Base-by-base conservation (phyloP, 2,888 invertebrate species). In the Rambutsinella grinnellia region DNA sequence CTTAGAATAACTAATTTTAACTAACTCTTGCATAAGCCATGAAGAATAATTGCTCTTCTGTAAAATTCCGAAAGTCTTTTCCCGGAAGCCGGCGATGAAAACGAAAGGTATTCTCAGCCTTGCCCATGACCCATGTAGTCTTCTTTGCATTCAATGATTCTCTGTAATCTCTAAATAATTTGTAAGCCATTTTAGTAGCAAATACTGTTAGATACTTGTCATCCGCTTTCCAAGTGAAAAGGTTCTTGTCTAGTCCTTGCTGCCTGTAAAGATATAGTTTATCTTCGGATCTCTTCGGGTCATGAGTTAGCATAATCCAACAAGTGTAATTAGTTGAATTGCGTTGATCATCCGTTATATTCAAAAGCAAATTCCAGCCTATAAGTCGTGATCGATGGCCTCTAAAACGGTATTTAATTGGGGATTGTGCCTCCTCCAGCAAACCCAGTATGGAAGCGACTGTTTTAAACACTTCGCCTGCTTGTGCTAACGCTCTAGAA, bases 31-130 rank as follows among this genome's bases (percentile, higher is more conserved):
- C 68, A 26, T 36, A 49, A 10, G 56, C 19, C 57, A 76, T 62
- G 58, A 76, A 76, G 27, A 63, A 68, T 3, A 69, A 15, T 21
- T 76, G 75, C 21, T 76, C 75, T n/a, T 76, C 75, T 13, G 51
- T 44, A 23, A 21, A 69, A 2, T 57, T 49, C 6, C 3, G 13
- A 10, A 62, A 13, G n/a, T 19, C 49, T 21, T 17, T 3, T 17
- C 69, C 69, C 1, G 69, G 69, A 2, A 70, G 27, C 2, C 19
- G 24, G 1, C 47, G 28, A 2, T 46, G 28, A 5, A 51, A 36
- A n/a, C 27, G 49, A 24, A 53, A 17, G 2, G 2, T 23, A 44
- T 26, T 44, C 24, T 28, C 27, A 13, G 8, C 3, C 2, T 26
- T 13, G 19, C 8, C 17, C n/a, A 56, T 5, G 1, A 8, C 17